Percentiles rank a stretch among this genome's conserved stretches.
Evolutionary conservation across 2,888 invertebrate species (phyloP).

Genomic region (Hybos culiciformis): DNA sequence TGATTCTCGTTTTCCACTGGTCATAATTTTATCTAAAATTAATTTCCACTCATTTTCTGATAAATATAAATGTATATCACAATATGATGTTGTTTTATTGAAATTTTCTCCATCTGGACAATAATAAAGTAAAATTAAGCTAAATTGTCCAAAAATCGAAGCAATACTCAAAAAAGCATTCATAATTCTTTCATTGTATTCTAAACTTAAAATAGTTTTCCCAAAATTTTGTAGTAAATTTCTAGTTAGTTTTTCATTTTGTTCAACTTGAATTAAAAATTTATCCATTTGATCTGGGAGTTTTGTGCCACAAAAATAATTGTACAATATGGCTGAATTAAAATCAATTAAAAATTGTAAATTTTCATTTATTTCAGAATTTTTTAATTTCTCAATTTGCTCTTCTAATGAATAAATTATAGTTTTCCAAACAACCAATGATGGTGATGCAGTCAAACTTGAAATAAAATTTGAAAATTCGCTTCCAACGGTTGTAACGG

Average conservation of each 20-base stretch:
- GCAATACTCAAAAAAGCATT: slow-evolving; percentile 29
- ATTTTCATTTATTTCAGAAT: slow-evolving; percentile 18
- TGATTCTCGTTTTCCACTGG: slow-evolving; percentile 28
- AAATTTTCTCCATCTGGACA: slow-evolving; percentile 25
- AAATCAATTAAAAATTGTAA: slow-evolving; percentile 27
- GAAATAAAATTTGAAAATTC: slow-evolving; percentile 27
- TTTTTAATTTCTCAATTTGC: slow-evolving; percentile 4
- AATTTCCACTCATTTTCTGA: slow-evolving; percentile 26
- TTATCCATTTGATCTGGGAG: slow-evolving; percentile 30
- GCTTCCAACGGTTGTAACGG: slow-evolving; percentile 22
- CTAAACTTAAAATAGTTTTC: slow-evolving; percentile 22
- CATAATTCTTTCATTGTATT: slow-evolving; percentile 30
- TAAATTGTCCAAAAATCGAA: slow-evolving; percentile 22
- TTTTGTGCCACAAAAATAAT: slow-evolving; percentile 28
- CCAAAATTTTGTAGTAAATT: slow-evolving; percentile 25
- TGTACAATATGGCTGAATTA: slow-evolving; percentile 24
- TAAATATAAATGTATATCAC: slow-evolving; percentile 22
- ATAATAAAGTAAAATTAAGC: slow-evolving; percentile 25
- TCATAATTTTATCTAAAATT: slow-evolving; percentile 30
- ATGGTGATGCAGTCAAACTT: slow-evolving; percentile 28
- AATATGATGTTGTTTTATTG: slow-evolving; percentile 1
- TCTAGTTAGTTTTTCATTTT: slow-evolving; percentile 19
- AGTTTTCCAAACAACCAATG: slow-evolving; percentile 31
- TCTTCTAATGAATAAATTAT: slow-evolving; percentile 17
- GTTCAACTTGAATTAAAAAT: slow-evolving; percentile 19